Evolutionary conservation across 2,797 vertebrate species (phyloP).

Genomic region (Sebastes nivosus): DNA sequence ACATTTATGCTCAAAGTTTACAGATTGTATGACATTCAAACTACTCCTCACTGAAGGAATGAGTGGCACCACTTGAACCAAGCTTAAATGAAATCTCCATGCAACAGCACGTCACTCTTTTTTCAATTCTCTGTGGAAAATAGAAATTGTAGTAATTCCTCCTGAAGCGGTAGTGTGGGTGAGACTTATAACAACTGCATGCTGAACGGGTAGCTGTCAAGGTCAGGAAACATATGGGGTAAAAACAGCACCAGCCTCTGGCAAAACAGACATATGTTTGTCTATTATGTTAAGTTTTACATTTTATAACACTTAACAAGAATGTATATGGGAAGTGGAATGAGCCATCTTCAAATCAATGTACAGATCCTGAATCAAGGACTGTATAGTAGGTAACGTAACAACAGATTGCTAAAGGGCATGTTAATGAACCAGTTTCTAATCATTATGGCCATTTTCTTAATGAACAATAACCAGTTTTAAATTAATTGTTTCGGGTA

Average conservation of each 20-base stretch:
- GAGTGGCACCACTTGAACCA: slow-evolving; percentile 48
- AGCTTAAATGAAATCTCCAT: slow-evolving; percentile 46
- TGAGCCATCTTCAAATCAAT: not conserved
- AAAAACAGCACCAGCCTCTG: not conserved
- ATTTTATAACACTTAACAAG: not conserved
- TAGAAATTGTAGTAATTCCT: not conserved
- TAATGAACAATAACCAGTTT: slow-evolving; percentile 12
- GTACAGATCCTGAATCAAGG: not conserved
- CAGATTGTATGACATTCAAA: slow-evolving; percentile 27
- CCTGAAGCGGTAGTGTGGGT: not conserved
- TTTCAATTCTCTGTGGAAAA: slow-evolving; percentile 26
- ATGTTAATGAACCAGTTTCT: slow-evolving; percentile 5
- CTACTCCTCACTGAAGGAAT: slow-evolving; percentile 45
- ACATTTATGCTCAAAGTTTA: slow-evolving; percentile 38
- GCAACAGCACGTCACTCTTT: slow-evolving; percentile 19
- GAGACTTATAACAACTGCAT: not conserved
- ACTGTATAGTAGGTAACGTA: not conserved
- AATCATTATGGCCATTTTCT: not conserved
- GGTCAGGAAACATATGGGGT: not conserved
- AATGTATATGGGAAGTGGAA: not conserved
- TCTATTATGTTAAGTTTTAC: not conserved
- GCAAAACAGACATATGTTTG: not conserved
- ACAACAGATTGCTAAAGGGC: not conserved
- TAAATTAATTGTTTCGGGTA: not conserved
- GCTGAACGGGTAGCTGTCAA: not conserved